Conservation (phyloP, 2,113 vertebrate species). For the Callithrix jacchus region DNA sequence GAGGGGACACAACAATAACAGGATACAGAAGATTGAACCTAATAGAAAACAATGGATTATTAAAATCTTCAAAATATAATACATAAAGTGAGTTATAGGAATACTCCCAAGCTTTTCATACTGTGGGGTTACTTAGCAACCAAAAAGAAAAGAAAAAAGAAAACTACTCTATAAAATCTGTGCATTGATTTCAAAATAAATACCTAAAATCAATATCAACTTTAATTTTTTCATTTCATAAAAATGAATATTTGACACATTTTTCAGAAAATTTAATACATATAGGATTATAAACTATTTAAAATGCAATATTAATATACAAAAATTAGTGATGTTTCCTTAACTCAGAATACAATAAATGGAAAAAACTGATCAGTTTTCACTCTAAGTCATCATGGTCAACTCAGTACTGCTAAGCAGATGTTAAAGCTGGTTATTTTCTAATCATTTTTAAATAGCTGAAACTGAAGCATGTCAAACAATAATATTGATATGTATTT, state of each 20-base stretch:
- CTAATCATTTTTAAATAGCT: background rate
- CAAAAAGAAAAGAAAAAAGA: background rate
- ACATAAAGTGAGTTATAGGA: conserved; percentile 31
- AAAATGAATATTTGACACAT: conserved; percentile 3
- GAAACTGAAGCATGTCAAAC: background rate
- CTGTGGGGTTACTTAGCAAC: background rate
- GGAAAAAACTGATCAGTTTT: background rate
- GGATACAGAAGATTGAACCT: background rate
- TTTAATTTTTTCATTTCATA: background rate
- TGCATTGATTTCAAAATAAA: background rate
- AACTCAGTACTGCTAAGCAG: background rate
- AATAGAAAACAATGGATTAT: background rate
- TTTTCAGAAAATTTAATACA: background rate
- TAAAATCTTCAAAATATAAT: conserved; percentile 16
- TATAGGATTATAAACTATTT: background rate
- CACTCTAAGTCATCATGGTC: background rate
- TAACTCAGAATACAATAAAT: background rate
- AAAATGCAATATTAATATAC: background rate
- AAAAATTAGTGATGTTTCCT: background rate
- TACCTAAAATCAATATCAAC: background rate
- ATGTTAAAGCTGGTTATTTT: background rate
- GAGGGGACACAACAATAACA: background rate
- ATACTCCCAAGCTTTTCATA: background rate
- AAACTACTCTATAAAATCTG: background rate
- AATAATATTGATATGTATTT: background rate